Conservation (phyloP, 2,888 invertebrate species). For the Pomacea canaliculata region DNA sequence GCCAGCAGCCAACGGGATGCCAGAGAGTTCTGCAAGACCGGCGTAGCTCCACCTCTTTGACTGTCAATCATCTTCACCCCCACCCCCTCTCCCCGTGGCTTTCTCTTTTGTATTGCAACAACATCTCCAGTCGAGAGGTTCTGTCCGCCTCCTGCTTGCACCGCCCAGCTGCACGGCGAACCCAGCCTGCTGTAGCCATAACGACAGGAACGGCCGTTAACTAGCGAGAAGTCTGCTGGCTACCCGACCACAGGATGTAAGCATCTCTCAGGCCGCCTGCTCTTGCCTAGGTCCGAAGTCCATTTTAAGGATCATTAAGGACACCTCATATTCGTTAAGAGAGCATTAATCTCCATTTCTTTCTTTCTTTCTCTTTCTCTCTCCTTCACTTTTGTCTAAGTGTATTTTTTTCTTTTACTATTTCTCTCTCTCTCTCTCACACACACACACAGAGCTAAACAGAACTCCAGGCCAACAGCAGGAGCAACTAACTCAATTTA, state of each 20-base stretch:
- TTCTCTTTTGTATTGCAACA: not conserved
- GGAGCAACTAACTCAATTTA: too few relatives aligned
- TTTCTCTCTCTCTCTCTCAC: not conserved
- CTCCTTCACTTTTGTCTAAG: not conserved
- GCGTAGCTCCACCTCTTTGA: conserved; percentile 4
- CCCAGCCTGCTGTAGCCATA: not conserved
- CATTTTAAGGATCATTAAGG: too few relatives aligned
- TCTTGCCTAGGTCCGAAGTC: too few relatives aligned
- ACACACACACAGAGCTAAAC: not conserved
- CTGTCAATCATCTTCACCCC: conserved; percentile 13
- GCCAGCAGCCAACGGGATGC: too few relatives aligned
- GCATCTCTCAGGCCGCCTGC: too few relatives aligned
- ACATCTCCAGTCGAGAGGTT: not conserved
- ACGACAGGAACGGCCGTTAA: not conserved
- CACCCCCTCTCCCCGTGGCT: not conserved
- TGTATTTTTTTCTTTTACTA: not conserved
- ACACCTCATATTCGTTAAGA: too few relatives aligned
- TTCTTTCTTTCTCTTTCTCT: conserved; percentile 18
- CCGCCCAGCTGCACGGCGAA: not conserved
- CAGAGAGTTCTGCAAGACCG: not conserved
- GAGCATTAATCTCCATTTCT: not conserved
- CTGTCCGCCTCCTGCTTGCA: not conserved
- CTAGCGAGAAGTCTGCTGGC: too few relatives aligned
- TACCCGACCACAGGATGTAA: too few relatives aligned
- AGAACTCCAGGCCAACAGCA: too few relatives aligned